phyloP scores from a whole-genome alignment of 2,797 vertebrate genomes.

The Ctenopoma kingsleyae region DNA sequence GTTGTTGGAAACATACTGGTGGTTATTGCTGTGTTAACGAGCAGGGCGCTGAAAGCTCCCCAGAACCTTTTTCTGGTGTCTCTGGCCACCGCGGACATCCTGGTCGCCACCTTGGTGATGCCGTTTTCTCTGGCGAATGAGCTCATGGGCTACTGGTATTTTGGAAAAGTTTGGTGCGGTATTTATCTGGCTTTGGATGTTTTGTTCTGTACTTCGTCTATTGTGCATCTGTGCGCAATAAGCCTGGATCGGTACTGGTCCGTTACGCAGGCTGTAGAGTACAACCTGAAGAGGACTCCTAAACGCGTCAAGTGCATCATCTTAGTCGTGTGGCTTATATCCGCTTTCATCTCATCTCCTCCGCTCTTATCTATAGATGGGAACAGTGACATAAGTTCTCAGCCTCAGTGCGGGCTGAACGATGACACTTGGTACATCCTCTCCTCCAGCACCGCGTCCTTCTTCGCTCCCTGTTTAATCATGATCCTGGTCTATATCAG shows the following conservation, averaged over 20 bases:
- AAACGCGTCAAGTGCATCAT: constrained; percentile 91
- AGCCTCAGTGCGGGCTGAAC: constrained; percentile 91
- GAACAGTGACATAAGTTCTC: constrained; percentile 76
- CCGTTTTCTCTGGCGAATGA: constrained; percentile 95
- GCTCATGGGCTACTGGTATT: constrained; percentile 95
- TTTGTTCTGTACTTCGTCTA: constrained; percentile 94
- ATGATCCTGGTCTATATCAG: constrained; percentile 94
- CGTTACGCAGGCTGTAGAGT: constrained; percentile 93
- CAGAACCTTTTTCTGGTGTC: constrained; percentile 96
- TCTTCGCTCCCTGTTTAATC: constrained; percentile 94
- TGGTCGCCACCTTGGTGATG: constrained; percentile 95
- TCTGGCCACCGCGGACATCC: constrained; percentile 93
- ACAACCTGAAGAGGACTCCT: constrained; percentile 92
- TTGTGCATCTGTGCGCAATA: constrained; percentile 95
- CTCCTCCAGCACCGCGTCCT: constrained; percentile 92
- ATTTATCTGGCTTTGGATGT: constrained; percentile 95
- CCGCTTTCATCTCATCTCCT: constrained; percentile 92
- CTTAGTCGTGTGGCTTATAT: constrained; percentile 91
- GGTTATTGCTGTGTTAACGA: constrained; percentile 92
- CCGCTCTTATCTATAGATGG: constrained; percentile 90
- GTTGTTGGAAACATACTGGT: constrained; percentile 93
- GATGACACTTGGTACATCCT: constrained; percentile 97
- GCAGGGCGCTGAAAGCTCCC: constrained; percentile 91
- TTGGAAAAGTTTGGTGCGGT: constrained; percentile 94
- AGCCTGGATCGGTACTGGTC: constrained; percentile 97